These are phyloP conservation scores for Centropus bengalensis DNA, from an alignment of 2,113 vertebrate species.

Conservation along the genomic window DNA sequence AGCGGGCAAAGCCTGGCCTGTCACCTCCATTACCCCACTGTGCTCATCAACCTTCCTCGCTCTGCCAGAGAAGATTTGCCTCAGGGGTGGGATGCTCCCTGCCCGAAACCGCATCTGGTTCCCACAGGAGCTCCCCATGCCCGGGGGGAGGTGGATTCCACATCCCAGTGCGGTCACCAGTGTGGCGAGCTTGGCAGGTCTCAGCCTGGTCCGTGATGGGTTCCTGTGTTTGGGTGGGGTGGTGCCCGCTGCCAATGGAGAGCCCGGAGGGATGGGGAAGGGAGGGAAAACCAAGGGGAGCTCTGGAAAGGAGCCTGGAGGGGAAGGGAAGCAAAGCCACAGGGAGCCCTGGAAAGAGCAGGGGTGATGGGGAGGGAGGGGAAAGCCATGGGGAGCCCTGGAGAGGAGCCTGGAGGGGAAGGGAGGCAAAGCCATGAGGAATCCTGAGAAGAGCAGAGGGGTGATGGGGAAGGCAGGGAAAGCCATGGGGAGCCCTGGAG, in stretches of 20 bases:
- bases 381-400: too few species aligned
- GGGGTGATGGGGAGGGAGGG: too few species aligned
- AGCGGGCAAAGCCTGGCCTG: background rate
- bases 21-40: background rate
- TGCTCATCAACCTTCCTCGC: background rate
- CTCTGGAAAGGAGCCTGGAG: too few species aligned
- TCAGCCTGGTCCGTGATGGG: background rate
- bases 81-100: background rate
- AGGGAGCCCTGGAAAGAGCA: too few species aligned
- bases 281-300: too few species aligned
- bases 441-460: too few species aligned
- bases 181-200: background rate
- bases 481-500: too few species aligned
- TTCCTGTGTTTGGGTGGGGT: rapidly evolving
- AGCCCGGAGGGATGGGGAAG: background rate
- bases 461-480: too few species aligned
- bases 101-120: background rate
- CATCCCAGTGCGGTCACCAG: background rate
- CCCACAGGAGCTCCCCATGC: background rate
- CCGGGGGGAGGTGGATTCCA: background rate
- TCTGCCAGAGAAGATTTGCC: background rate
- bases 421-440: too few species aligned
- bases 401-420: too few species aligned
- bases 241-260: background rate
- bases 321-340: too few species aligned